phyloP scores from a whole-genome alignment of 2,113 vertebrate species.

The Poeciliopsis turrubarensis region DNA sequence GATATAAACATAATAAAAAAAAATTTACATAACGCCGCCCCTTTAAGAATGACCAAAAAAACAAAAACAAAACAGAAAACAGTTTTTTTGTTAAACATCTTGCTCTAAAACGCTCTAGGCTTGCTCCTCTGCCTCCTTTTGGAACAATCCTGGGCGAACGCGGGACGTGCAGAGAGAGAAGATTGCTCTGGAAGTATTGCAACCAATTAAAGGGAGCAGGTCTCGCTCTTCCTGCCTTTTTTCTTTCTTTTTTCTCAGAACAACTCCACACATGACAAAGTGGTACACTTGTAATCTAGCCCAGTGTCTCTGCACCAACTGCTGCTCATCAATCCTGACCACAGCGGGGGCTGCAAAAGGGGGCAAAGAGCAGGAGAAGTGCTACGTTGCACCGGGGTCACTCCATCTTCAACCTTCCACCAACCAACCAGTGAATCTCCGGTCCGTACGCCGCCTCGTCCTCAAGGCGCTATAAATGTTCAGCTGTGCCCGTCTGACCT shows the following conservation, averaged over 20 bases:
- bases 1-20: too few relatives aligned
- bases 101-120: constrained; percentile 18
- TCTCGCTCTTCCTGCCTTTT: constrained; percentile 18
- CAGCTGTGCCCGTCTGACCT: constrained; percentile 40
- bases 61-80: constrained; percentile 3
- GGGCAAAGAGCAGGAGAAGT: constrained; percentile 53
- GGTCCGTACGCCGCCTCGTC: constrained; percentile 44
- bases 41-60: background rate
- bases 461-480: constrained; percentile 58
- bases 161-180: constrained; percentile 28
- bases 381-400: constrained; percentile 57
- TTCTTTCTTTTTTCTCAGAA: constrained; percentile 55
- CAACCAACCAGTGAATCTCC: constrained; percentile 46
- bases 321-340: constrained; percentile 75
- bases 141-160: constrained; percentile 45
- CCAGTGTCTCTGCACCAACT: constrained; percentile 65
- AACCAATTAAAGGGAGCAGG: constrained; percentile 70
- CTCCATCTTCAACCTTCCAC: constrained; percentile 63
- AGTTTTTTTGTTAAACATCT: background rate
- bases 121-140: background rate
- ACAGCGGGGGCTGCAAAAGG: constrained; percentile 63
- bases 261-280: constrained; percentile 74
- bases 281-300: constrained; percentile 75
- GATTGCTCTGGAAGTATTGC: constrained; percentile 58
- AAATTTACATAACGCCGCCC: too few relatives aligned